Evolutionary conservation across 2,797 vertebrate species (phyloP).

Genomic region (Enteromius radiatus): DNA sequence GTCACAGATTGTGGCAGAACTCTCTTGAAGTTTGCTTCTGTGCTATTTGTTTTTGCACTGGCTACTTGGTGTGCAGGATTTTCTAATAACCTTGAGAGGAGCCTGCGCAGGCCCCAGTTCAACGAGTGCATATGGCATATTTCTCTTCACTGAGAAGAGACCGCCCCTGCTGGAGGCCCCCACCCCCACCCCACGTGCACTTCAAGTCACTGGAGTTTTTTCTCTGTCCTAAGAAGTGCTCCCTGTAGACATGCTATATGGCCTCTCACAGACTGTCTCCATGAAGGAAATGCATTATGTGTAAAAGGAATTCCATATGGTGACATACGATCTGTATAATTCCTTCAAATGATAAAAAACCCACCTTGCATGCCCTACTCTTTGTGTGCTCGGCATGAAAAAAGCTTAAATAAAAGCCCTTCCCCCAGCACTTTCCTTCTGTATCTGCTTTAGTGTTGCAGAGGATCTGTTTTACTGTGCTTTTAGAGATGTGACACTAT

Average conservation of each 20-base stretch:
- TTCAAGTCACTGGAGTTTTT: slow-evolving; percentile 54
- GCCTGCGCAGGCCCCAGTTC: slow-evolving; percentile 82
- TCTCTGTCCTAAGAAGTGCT: slow-evolving; percentile 76
- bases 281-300: slow-evolving; percentile 83
- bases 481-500: slow-evolving; percentile 59
- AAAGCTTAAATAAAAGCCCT: slow-evolving; percentile 58
- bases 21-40: slow-evolving; percentile 29
- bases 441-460: slow-evolving; percentile 58
- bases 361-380: slow-evolving; percentile 69
- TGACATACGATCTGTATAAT: slow-evolving; percentile 81
- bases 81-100: slow-evolving; percentile 82
- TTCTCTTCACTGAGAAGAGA: slow-evolving; percentile 80
- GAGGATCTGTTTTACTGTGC: slow-evolving; percentile 52
- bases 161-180: slow-evolving; percentile 78
- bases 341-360: slow-evolving; percentile 74
- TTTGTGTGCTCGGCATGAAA: slow-evolving; percentile 67
- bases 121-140: slow-evolving; percentile 86
- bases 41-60: slow-evolving; percentile 50
- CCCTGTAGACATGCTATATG: slow-evolving; percentile 73
- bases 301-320: slow-evolving; percentile 84
- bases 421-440: background rate
- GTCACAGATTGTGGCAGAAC: slow-evolving; percentile 12
- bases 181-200: slow-evolving; percentile 56
- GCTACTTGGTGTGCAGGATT: slow-evolving; percentile 50
- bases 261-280: slow-evolving; percentile 73